Base-by-base conservation (phyloP, 2,797 vertebrate species). In the Fistularia tabacaria region DNA sequence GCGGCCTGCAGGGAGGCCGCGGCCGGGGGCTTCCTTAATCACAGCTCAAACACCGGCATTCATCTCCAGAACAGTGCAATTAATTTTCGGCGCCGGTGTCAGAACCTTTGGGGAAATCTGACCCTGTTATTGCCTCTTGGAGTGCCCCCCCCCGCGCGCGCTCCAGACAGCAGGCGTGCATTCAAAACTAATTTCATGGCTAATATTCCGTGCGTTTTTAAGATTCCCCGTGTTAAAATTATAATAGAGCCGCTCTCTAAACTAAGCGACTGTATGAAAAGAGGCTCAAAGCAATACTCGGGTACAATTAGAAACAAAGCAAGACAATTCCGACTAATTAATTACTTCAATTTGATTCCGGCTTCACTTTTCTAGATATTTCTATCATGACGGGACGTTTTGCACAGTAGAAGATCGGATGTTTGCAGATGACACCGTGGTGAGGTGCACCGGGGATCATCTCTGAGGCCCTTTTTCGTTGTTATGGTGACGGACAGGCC, bases 71-170 rank as follows among this genome's bases (percentile, higher is more conserved):
- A 81, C 74, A 73, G 70, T 57, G 73, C 83, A 86, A 89, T 89
- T 86, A 87, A 88, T 85, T 87, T n/a, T 79, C 8, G 9, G 72
- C 55, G 73, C 69, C 51, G 45, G 71, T 81, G 82, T 82, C 80
- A 72, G 72, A 86, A 78, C 79, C 85, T 83, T 85, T 65, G 72
- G 86, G 87, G 87, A 88, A 88, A 87, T 87, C 85, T 81, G 76
- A 86, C 82, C 25, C 84, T 64, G 82, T 84, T 86, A 81, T 84
- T 86, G 75, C 76, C 72, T 84, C 51, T 67, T 50, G 1, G 64
- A 69, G 72, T 14, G 62, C 79, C 66, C 79, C 80, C 76, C 80
- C 78, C 76, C 81, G 74, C 52, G 78, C 79, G 66, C 59, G 7
- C 59, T 70, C 38, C 7, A 36, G 38, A 63, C 46, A 72, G 59